These are phyloP conservation scores for Megaustenia siamemsis DNA, from an alignment of 2,888 invertebrate species.

Conservation along the genomic window DNA sequence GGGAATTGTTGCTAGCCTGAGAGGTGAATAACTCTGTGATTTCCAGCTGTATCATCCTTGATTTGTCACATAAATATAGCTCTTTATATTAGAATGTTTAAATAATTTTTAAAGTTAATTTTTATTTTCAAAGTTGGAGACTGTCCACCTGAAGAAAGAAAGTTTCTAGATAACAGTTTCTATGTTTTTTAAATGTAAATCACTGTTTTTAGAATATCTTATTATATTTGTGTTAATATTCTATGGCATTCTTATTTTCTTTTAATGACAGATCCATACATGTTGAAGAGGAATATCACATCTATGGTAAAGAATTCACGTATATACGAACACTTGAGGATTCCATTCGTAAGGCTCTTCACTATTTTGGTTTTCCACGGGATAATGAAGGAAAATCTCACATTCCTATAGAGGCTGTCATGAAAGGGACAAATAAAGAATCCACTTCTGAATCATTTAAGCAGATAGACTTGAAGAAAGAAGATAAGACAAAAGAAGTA, in stretches of 20 bases:
- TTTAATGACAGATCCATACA: conserved; percentile 81
- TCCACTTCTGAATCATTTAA: background rate
- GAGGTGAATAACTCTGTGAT: no score
- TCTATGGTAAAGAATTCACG: conserved; percentile 80
- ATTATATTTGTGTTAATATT: no score
- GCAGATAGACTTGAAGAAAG: background rate
- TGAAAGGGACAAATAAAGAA: background rate
- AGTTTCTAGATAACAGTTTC: no score
- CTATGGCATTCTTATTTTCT: background rate
- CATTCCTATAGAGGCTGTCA: conserved; percentile 33
- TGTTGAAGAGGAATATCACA: conserved; percentile 81
- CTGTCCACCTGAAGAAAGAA: no score
- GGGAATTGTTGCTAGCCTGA: no score
- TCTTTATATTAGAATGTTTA: no score
- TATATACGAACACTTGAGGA: conserved; percentile 81
- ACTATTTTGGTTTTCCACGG: conserved; percentile 80
- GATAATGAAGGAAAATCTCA: conserved; percentile 58
- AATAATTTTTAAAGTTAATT: no score
- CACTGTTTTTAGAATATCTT: background rate
- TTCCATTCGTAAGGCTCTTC: conserved; percentile 80
- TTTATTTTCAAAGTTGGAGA: no score
- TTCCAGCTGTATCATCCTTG: no score
- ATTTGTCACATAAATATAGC: no score
- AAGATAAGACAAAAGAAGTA: background rate
- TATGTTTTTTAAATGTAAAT: no score